A percentile compares a stretch with the other conserved stretches of the same genome.
Conservation (phyloP, 2,113 vertebrate genomes). For the Entelurus aequoreus region DNA sequence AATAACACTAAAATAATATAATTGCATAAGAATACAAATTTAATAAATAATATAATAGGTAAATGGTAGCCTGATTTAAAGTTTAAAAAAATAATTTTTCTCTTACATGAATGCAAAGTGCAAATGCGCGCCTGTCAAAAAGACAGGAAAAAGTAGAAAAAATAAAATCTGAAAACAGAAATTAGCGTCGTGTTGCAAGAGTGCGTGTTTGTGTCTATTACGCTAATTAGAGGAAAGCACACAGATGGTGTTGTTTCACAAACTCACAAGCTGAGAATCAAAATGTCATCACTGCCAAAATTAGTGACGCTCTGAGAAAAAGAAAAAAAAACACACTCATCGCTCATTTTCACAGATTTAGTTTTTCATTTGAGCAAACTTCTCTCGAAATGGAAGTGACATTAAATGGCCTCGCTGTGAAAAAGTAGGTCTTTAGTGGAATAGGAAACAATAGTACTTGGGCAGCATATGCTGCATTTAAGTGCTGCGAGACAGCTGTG, state of each 20-base stretch:
- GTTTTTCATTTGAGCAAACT: conserved; percentile 41
- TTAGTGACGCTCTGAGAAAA: conserved; percentile 65
- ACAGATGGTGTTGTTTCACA: conserved; percentile 77
- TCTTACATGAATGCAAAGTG: conserved; percentile 49
- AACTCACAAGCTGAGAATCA: conserved; percentile 72
- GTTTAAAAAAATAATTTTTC: too few species aligned
- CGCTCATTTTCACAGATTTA: conserved; percentile 42
- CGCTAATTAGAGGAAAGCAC: conserved; percentile 76
- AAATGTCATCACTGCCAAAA: conserved; percentile 73
- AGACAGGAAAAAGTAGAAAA: conserved; percentile 33
- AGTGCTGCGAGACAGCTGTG: conserved; percentile 75
- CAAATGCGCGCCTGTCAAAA: conserved; percentile 59
- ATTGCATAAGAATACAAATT: too few species aligned
- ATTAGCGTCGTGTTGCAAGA: conserved; percentile 71
- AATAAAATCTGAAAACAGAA: conserved; percentile 58
- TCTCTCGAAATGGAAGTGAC: conserved; percentile 57
- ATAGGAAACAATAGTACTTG: conserved; percentile 70
- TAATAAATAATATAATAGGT: too few species aligned
- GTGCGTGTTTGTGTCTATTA: conserved; percentile 74
- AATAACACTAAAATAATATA: too few species aligned
- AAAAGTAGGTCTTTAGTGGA: conserved; percentile 60
- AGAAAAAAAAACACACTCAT: conserved; percentile 19
- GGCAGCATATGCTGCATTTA: conserved; percentile 75
- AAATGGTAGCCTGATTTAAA: too few species aligned
- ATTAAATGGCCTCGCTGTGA: conserved; percentile 57